These are phyloP conservation scores for Hylyphantes graminicola DNA, from an alignment of 1,140 invertebrate species.

Conservation along the genomic window DNA sequence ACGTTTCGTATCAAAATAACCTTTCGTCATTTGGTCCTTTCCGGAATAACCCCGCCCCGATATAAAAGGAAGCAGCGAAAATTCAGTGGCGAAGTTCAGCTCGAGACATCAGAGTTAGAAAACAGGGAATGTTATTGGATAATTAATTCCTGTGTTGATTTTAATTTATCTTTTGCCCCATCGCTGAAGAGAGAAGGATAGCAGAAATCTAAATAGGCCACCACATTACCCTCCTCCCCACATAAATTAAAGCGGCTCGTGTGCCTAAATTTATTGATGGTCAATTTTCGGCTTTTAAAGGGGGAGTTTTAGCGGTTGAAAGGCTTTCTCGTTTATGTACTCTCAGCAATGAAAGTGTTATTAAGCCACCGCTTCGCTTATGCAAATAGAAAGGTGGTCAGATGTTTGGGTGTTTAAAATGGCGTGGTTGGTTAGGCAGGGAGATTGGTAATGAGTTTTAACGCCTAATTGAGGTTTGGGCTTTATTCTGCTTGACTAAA, in stretches of 20 bases:
- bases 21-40: too few species aligned
- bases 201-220: constrained; percentile 39
- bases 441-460: too few species aligned
- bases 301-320: constrained; percentile 14
- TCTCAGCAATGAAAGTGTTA: constrained; percentile 42
- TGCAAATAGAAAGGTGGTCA: constrained; percentile 16
- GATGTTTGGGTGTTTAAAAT: too few species aligned
- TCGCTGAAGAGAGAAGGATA: constrained; percentile 4
- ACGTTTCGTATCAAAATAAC: too few species aligned
- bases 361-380: constrained; percentile 9
- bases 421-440: too few species aligned
- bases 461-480: too few species aligned
- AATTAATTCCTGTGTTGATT: constrained; percentile 60
- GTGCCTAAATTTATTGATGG: constrained; percentile 49
- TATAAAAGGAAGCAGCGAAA: too few species aligned
- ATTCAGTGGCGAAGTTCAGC: too few species aligned
- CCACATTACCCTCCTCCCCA: constrained; percentile 41
- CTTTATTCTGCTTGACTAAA: too few species aligned
- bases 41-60: too few species aligned
- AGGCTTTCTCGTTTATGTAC: constrained; percentile 22
- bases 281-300: constrained; percentile 45
- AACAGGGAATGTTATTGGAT: constrained; percentile 58
- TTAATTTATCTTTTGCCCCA: constrained; percentile 43
- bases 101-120: background rate
- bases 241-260: constrained; percentile 33